A percentile compares a stretch with the other conserved stretches of the same genome.
phyloP scores from a whole-genome alignment of 2,113 vertebrate species.

The Origma solitaria region DNA sequence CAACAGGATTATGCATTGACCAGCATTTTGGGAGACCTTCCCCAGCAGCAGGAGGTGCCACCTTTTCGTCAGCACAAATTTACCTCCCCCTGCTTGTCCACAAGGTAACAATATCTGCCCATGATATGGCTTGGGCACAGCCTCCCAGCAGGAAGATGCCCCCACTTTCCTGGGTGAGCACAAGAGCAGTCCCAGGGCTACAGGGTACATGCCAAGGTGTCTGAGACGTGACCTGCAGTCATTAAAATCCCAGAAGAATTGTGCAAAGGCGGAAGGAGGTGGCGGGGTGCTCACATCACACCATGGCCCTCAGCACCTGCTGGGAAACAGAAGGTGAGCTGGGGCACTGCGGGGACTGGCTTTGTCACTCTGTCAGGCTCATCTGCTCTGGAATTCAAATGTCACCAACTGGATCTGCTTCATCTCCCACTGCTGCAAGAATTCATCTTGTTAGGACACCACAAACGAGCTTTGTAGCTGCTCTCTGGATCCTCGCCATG shows the following conservation, averaged over 20 bases:
- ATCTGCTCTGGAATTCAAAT: constrained; percentile 34
- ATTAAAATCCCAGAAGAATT: constrained; percentile 55
- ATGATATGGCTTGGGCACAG: accelerated
- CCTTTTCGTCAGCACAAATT: neutral
- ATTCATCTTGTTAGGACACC: neutral
- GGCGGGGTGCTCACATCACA: neutral
- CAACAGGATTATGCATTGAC: neutral
- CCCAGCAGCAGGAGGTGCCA: neutral
- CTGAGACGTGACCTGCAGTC: neutral
- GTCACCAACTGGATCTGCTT: constrained; percentile 13
- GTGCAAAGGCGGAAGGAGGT: constrained; percentile 5
- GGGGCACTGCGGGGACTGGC: neutral
- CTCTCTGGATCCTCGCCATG: neutral
- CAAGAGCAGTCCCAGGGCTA: neutral
- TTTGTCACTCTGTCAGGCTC: neutral
- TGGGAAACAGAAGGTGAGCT: neutral
- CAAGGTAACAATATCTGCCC: neutral
- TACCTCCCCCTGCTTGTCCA: neutral
- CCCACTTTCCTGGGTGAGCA: neutral
- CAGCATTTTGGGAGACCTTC: neutral
- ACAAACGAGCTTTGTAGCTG: neutral
- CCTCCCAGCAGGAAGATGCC: neutral
- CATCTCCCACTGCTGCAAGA: neutral
- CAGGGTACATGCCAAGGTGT: accelerated
- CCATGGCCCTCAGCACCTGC: neutral